These are phyloP conservation scores for Lycaena phlaeas DNA, from an alignment of 2,888 invertebrate genomes.

Conservation along the genomic window DNA sequence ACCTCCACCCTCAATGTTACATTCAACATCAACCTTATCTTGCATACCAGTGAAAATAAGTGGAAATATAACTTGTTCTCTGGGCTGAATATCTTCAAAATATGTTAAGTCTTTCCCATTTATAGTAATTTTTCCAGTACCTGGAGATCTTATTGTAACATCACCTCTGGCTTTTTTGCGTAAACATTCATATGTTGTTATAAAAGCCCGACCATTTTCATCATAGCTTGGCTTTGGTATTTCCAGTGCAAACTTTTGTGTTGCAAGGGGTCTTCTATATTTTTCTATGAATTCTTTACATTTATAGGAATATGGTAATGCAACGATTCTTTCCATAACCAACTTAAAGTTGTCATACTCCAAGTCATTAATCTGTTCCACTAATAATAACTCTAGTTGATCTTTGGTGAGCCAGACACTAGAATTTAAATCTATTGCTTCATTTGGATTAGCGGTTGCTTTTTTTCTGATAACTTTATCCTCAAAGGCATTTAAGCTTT, in stretches of 20 bases:
- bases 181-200: constrained; percentile 81
- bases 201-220: constrained; percentile 78
- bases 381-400: constrained; percentile 74
- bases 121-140: constrained; percentile 86
- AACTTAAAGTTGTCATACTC: constrained; percentile 82
- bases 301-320: constrained; percentile 81
- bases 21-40: constrained; percentile 87
- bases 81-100: constrained; percentile 79
- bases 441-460: constrained; percentile 72
- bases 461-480: constrained; percentile 79
- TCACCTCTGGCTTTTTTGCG: constrained; percentile 82
- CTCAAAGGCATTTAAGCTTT: constrained; percentile 78
- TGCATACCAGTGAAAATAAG: constrained; percentile 84
- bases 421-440: constrained; percentile 50
- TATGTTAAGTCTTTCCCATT: constrained; percentile 86
- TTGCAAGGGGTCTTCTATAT: constrained; percentile 75
- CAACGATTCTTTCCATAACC: constrained; percentile 79
- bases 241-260: constrained; percentile 72
- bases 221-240: constrained; percentile 80
- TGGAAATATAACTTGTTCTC: constrained; percentile 91
- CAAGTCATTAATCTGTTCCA: constrained; percentile 78
- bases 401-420: constrained; percentile 77
- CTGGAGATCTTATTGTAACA: constrained; percentile 86
- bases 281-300: constrained; percentile 81
- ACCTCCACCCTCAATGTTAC: constrained; percentile 81